A percentile compares a stretch with the other conserved stretches of the same genome.
Evolutionary conservation across 2,797 vertebrate genomes (phyloP).

Genomic region (Trachops cirrhosus): DNA sequence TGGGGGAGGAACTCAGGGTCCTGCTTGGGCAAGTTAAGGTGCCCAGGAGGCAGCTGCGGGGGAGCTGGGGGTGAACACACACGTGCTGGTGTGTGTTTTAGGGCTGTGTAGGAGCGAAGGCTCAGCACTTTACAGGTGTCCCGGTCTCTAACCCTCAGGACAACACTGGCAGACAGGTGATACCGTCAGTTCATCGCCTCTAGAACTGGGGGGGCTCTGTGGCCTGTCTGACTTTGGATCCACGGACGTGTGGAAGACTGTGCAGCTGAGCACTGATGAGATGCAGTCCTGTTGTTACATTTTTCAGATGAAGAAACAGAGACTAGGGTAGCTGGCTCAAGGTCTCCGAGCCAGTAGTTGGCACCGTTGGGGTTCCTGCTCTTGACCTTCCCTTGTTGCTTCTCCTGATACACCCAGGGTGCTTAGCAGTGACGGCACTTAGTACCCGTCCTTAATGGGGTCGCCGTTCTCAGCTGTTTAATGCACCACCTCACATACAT

Average conservation of each 20-base stretch:
- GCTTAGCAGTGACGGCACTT: neutral
- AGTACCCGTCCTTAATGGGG: neutral
- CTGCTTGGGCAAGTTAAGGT: neutral
- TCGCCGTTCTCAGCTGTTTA: neutral
- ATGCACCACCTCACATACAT: rapidly evolving
- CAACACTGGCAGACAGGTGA: no score
- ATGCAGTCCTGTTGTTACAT: neutral
- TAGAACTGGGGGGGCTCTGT: neutral
- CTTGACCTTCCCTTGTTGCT: neutral
- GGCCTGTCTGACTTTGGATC: neutral
- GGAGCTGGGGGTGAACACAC: neutral
- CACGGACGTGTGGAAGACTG: neutral
- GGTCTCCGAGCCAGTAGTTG: neutral
- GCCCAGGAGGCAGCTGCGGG: neutral
- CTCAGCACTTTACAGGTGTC: neutral
- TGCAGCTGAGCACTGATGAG: neutral
- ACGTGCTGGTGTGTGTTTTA: neutral
- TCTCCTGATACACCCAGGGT: neutral
- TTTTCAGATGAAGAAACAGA: neutral
- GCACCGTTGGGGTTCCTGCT: neutral
- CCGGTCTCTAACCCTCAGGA: neutral
- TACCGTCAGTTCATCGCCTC: neutral
- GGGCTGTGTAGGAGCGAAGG: neutral
- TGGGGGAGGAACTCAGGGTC: neutral
- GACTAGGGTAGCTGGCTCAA: neutral